Percentiles rank a stretch among this genome's conserved stretches.
Conservation (phyloP, 2,113 vertebrate genomes). For the Mustela lutreola region DNA sequence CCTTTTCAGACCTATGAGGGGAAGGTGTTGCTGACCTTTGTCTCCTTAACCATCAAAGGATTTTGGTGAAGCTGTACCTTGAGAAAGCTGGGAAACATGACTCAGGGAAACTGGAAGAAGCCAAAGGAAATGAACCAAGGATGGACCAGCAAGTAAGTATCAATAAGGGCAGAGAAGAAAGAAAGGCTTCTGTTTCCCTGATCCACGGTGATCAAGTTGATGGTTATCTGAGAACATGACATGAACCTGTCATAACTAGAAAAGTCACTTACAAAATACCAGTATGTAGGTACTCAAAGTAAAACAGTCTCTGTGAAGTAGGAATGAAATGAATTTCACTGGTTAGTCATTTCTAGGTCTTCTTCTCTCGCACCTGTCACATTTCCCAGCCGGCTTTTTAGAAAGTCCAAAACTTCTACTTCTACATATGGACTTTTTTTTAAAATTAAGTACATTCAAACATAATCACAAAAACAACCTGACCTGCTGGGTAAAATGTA, state of each 20-base stretch:
- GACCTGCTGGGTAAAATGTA: not conserved
- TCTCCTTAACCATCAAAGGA: not conserved
- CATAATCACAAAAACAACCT: not conserved
- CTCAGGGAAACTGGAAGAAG: not conserved
- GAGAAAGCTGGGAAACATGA: not conserved
- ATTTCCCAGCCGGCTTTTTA: not conserved
- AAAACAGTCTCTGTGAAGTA: not conserved
- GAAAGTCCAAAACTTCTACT: not conserved
- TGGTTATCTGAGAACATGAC: not conserved
- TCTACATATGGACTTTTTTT: not conserved
- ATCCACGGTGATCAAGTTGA: too few species aligned
- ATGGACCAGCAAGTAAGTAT: not conserved
- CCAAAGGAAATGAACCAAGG: not conserved
- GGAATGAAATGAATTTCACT: not conserved
- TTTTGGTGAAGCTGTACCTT: not conserved
- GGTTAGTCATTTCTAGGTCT: not conserved
- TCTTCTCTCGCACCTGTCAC: not conserved
- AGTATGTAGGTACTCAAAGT: not conserved
- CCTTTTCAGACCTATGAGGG: not conserved
- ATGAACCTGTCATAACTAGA: not conserved
- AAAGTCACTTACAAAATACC: not conserved
- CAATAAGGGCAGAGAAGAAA: not conserved
- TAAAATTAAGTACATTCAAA: not conserved
- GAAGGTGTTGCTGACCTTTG: not conserved
- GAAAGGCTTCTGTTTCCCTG: not conserved